Evolutionary conservation across 92 coral and sea anemone genomes (phyloP).

Genomic region (Parazoanthus atlanticus): DNA sequence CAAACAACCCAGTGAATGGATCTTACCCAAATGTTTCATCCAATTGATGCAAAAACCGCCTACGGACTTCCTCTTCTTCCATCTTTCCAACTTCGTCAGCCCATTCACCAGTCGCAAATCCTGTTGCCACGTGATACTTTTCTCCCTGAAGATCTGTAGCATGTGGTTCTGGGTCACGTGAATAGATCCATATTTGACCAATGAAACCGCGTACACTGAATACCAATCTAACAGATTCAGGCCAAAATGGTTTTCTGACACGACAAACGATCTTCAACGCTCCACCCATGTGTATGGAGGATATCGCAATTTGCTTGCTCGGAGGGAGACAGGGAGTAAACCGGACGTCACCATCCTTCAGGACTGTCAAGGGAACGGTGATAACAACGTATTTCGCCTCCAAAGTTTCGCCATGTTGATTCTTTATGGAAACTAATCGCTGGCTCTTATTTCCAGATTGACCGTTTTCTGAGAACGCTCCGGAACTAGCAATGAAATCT

Average conservation of each 20-base stretch:
- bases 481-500: neutral
- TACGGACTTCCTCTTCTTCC: constrained; percentile 69
- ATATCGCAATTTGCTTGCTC: constrained; percentile 75
- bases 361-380: constrained; percentile 88
- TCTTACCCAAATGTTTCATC: constrained; percentile 89
- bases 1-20: no score
- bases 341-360: constrained; percentile 81
- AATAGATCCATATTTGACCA: constrained; percentile 90
- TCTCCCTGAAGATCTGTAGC: constrained; percentile 44
- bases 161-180: constrained; percentile 66
- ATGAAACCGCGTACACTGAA: constrained; percentile 31
- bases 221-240: constrained; percentile 11
- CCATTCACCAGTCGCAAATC: constrained; percentile 82
- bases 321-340: constrained; percentile 78
- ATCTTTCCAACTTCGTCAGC: constrained; percentile 77
- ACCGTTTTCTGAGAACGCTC: neutral
- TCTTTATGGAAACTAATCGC: constrained; percentile 52
- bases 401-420: constrained; percentile 64
- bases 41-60: constrained; percentile 73
- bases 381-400: constrained; percentile 66
- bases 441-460: constrained; percentile 1
- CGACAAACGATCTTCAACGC: constrained; percentile 92
- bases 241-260: constrained; percentile 84
- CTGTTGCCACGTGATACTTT: constrained; percentile 85
- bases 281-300: constrained; percentile 73